Evolutionary conservation across 2,113 vertebrate species (phyloP).

Genomic region (Serinus canaria): DNA sequence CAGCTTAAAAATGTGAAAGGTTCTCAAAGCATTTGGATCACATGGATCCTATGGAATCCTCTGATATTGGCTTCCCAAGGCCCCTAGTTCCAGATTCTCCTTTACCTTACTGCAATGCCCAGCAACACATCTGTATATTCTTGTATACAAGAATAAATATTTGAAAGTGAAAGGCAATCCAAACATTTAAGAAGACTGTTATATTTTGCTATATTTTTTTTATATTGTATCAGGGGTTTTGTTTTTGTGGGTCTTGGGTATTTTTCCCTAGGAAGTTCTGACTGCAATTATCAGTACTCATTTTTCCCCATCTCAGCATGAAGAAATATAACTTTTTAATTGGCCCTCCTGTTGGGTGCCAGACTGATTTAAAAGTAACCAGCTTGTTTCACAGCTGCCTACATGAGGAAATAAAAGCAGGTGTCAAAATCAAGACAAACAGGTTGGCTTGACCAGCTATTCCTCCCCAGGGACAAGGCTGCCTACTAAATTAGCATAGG

Average conservation of each 20-base stretch:
- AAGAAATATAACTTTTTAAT: not conserved
- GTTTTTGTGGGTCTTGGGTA: not conserved
- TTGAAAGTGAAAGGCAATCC: not conserved
- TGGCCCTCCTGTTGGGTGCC: not conserved
- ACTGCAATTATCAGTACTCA: not conserved
- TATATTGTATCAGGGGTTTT: not conserved
- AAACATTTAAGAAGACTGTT: not conserved
- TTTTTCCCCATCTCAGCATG: not conserved
- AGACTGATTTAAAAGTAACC: slow-evolving; percentile 8
- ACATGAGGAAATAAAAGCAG: not conserved
- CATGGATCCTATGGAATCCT: not conserved
- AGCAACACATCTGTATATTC: not conserved
- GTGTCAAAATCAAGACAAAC: slow-evolving; percentile 26
- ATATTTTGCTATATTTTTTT: not conserved
- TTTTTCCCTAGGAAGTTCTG: not conserved
- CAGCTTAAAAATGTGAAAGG: not conserved
- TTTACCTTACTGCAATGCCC: not conserved
- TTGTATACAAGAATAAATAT: not conserved
- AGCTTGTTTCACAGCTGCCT: not conserved
- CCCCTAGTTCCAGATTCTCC: not conserved
- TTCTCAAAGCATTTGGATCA: not conserved
- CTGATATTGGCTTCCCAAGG: not conserved
- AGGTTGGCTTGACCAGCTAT: not conserved
- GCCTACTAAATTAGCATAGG: not conserved
- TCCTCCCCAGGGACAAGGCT: not conserved